Percentiles rank a stretch among this genome's conserved stretches.
These are phyloP conservation scores for Hippoglossus hippoglossus DNA, from an alignment of 2,797 vertebrate species.

Conservation along the genomic window DNA sequence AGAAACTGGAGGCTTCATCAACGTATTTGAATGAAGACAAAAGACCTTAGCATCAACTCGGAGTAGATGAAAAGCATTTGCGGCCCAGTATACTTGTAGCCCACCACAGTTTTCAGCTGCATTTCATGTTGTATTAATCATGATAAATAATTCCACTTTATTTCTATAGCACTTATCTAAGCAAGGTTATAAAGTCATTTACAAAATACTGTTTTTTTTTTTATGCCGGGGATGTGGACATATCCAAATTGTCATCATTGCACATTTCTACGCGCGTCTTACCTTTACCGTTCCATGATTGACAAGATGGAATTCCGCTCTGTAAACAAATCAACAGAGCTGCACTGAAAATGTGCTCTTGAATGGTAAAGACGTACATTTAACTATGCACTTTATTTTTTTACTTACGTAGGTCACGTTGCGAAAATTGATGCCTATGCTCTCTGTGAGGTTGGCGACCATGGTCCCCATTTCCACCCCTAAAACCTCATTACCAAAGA, in stretches of 20 bases:
- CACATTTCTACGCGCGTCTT: slow-evolving; percentile 1
- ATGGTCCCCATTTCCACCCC: slow-evolving; percentile 70
- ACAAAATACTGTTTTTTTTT: too few relatives aligned
- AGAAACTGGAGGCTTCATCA: not conserved
- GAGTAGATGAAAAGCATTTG: too few relatives aligned
- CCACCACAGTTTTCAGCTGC: too few relatives aligned
- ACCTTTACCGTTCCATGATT: slow-evolving; percentile 79
- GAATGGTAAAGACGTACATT: not conserved
- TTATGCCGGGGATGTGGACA: too few relatives aligned
- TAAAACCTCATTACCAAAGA: slow-evolving; percentile 67
- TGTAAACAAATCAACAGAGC: slow-evolving; percentile 30
- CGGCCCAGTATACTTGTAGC: too few relatives aligned
- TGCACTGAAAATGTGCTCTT: not conserved
- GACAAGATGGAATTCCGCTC: slow-evolving; percentile 54
- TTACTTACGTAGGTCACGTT: slow-evolving; percentile 49
- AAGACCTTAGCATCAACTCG: not conserved
- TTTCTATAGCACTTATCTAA: too few relatives aligned
- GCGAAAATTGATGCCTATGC: slow-evolving; percentile 53
- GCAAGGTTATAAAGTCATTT: too few relatives aligned
- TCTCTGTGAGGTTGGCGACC: slow-evolving; percentile 66
- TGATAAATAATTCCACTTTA: too few relatives aligned
- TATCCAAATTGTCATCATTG: too few relatives aligned
- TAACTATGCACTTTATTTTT: not conserved
- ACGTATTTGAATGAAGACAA: not conserved
- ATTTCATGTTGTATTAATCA: too few relatives aligned